phyloP scores from a whole-genome alignment of 1,140 invertebrate species.

The Diprion similis region DNA sequence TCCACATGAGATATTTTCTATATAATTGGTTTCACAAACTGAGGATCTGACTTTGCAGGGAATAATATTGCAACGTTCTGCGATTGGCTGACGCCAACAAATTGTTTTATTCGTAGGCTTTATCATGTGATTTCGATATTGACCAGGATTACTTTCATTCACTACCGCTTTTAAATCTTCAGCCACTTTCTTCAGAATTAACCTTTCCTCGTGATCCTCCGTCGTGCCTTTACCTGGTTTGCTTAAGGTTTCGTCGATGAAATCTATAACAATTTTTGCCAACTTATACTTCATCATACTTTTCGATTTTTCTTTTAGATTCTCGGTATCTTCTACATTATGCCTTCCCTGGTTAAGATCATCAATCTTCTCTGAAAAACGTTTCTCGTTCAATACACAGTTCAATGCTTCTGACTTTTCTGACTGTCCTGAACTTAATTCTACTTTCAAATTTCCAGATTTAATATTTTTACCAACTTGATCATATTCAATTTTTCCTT shows the following conservation, averaged over 20 bases:
- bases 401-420: too few species aligned
- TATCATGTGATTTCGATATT: neutral
- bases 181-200: neutral
- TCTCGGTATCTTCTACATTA: neutral
- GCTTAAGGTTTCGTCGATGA: neutral
- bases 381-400: neutral
- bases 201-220: neutral
- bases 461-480: too few species aligned
- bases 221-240: neutral
- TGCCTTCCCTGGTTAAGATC: neutral
- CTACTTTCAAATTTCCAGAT: too few species aligned
- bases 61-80: neutral
- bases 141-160: neutral
- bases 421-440: too few species aligned
- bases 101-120: neutral
- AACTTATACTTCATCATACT: neutral
- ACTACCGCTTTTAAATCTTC: neutral
- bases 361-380: neutral
- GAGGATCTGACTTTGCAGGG: neutral
- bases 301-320: neutral
- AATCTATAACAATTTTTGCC: neutral
- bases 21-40: neutral
- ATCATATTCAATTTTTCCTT: too few species aligned
- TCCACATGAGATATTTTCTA: too few species aligned
- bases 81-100: neutral